phyloP scores from a whole-genome alignment of 2,888 invertebrate genomes.

The Caenorhabditis uteleia region DNA sequence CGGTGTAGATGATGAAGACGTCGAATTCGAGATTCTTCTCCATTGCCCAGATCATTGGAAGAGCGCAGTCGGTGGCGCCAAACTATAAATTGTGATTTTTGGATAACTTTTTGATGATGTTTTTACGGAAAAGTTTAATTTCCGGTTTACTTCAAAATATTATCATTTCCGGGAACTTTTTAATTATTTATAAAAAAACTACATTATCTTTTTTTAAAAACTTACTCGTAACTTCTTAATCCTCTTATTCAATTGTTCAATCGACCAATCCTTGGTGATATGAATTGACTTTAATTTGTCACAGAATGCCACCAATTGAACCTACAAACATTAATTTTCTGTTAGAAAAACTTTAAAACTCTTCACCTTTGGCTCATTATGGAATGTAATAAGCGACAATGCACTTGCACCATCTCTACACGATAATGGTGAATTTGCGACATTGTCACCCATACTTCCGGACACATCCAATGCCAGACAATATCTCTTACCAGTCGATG shows the following conservation, averaged over 20 bases:
- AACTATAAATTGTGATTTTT: slow-evolving; percentile 48
- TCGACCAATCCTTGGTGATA: slow-evolving; percentile 48
- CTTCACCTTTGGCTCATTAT: slow-evolving; percentile 64
- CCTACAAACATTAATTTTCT: no score
- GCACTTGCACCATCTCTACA: slow-evolving; percentile 64
- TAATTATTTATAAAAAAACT: not conserved
- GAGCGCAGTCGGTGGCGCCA: slow-evolving; percentile 67
- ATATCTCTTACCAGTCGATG: slow-evolving; percentile 74
- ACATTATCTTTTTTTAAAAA: no score
- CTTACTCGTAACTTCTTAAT: slow-evolving; percentile 40
- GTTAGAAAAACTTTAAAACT: no score
- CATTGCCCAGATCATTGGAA: slow-evolving; percentile 78
- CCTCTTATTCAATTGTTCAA: slow-evolving; percentile 42
- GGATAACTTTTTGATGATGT: no score
- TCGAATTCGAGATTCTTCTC: slow-evolving; percentile 76
- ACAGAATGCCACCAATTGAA: slow-evolving; percentile 58
- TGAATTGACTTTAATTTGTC: slow-evolving; percentile 46
- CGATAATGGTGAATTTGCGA: slow-evolving; percentile 48
- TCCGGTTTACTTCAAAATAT: not conserved
- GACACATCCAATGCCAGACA: slow-evolving; percentile 76
- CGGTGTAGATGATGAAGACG: slow-evolving; percentile 80
- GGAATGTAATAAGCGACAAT: slow-evolving; percentile 69
- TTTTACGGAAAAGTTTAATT: no score
- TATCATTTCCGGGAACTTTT: not conserved
- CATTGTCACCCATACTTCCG: slow-evolving; percentile 52